These are phyloP conservation scores for Drosophila kepulauana DNA, from an alignment of 1,140 invertebrate genomes.

Conservation along the genomic window DNA sequence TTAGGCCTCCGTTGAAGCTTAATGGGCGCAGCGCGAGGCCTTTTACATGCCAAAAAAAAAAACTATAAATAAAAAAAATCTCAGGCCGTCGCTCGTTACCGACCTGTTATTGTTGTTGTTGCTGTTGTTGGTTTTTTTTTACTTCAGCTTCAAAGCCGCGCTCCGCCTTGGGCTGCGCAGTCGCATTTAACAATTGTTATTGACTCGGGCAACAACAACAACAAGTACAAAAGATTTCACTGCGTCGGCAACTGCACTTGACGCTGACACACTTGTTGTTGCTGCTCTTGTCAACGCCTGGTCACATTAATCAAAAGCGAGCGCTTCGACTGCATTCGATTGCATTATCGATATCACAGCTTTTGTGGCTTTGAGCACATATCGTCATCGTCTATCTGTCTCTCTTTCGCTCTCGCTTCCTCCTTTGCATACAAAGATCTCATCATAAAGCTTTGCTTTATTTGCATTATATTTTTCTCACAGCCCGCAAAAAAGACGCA, in stretches of 20 bases:
- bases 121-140: slow-evolving; percentile 33
- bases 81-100: slow-evolving; percentile 40
- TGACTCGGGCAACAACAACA: slow-evolving; percentile 33
- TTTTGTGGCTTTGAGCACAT: slow-evolving; percentile 1
- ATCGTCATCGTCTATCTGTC: slow-evolving; percentile 1
- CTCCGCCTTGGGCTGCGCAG: slow-evolving; percentile 67
- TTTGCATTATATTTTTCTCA: slow-evolving; percentile 47
- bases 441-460: neutral
- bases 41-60: slow-evolving; percentile 54
- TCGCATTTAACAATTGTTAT: slow-evolving; percentile 58
- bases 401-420: slow-evolving; percentile 8
- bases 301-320: slow-evolving; percentile 49
- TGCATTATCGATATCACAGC: slow-evolving; percentile 47
- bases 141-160: slow-evolving; percentile 55
- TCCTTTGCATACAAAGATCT: slow-evolving; percentile 25
- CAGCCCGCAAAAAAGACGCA: slow-evolving; percentile 32
- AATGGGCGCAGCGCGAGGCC: slow-evolving; percentile 66
- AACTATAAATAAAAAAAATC: slow-evolving; percentile 40
- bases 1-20: slow-evolving; percentile 55
- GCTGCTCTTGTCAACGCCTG: slow-evolving; percentile 49
- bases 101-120: slow-evolving; percentile 41
- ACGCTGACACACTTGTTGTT: slow-evolving; percentile 60
- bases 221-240: slow-evolving; percentile 61
- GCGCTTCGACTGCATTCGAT: slow-evolving; percentile 37
- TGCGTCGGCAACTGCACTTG: slow-evolving; percentile 50